phyloP scores from a whole-genome alignment of 2,888 invertebrate genomes.

The Pollenia amentaria region DNA sequence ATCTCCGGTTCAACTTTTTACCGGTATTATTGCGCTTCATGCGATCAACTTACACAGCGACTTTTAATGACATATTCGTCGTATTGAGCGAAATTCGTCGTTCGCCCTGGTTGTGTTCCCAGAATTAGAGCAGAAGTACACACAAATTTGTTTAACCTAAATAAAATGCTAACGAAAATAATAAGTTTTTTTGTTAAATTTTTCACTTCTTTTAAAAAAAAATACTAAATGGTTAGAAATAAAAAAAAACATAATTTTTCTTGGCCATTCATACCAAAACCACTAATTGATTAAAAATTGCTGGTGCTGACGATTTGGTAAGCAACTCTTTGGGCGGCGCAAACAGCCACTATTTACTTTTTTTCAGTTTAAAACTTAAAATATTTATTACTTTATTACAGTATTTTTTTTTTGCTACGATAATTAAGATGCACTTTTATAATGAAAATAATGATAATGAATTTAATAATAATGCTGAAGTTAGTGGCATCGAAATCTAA shows the following conservation, averaged over 20 bases:
- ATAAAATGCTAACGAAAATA: neutral
- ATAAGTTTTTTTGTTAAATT: neutral
- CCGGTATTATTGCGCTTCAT: no score
- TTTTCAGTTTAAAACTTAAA: neutral
- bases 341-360: neutral
- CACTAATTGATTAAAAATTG: slow-evolving; percentile 40
- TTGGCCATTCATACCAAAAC: slow-evolving; percentile 29
- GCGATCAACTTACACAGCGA: no score
- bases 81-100: no score
- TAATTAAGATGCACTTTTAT: neutral
- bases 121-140: no score
- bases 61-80: no score
- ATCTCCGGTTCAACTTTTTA: no score
- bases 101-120: no score
- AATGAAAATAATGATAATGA: neutral
- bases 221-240: neutral
- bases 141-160: neutral
- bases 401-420: neutral
- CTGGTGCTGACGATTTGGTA: neutral
- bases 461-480: neutral
- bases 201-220: neutral
- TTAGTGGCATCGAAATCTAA: slow-evolving; percentile 7
- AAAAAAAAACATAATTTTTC: neutral
- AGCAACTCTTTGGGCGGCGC: neutral
- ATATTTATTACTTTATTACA: neutral